Percentiles rank a stretch among this genome's conserved stretches.
Conservation (phyloP, 2,888 invertebrate genomes). For the Troides oblongomaculatus region DNA sequence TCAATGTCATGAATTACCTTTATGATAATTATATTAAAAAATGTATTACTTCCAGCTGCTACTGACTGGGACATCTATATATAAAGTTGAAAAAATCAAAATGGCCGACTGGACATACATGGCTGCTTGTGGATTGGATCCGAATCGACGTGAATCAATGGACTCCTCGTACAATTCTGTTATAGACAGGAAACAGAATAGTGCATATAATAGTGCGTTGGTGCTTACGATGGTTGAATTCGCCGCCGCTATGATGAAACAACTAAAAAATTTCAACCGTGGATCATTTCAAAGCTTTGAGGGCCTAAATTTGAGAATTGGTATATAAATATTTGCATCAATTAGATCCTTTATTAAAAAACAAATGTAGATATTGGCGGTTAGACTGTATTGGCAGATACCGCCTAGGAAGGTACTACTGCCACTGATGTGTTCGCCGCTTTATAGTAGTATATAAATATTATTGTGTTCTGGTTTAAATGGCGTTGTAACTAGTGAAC, state of each 20-base stretch:
- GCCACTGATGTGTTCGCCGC: no score
- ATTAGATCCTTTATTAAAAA: neutral
- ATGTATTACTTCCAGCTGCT: constrained; percentile 76
- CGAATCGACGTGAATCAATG: constrained; percentile 82
- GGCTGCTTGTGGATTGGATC: constrained; percentile 96
- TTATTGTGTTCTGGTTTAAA: no score
- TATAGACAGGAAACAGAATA: constrained; percentile 52
- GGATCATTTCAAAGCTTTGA: constrained; percentile 81
- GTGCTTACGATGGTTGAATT: constrained; percentile 75
- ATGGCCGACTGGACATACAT: constrained; percentile 98
- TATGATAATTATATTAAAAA: no score
- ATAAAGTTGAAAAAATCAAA: constrained; percentile 96
- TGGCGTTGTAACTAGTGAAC: no score
- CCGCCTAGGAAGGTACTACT: no score
- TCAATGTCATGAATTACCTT: no score
- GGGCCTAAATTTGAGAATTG: constrained; percentile 86
- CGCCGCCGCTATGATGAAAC: constrained; percentile 76
- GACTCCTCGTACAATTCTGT: constrained; percentile 55
- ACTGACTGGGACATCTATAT: constrained; percentile 79
- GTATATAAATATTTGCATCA: constrained; percentile 62
- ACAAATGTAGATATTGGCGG: neutral
- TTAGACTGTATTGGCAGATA: neutral
- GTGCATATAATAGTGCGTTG: constrained; percentile 63
- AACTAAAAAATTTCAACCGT: constrained; percentile 76
- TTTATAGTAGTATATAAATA: no score